Conservation (phyloP, 2,888 invertebrate species). For the Dicyrtoma fusca region DNA sequence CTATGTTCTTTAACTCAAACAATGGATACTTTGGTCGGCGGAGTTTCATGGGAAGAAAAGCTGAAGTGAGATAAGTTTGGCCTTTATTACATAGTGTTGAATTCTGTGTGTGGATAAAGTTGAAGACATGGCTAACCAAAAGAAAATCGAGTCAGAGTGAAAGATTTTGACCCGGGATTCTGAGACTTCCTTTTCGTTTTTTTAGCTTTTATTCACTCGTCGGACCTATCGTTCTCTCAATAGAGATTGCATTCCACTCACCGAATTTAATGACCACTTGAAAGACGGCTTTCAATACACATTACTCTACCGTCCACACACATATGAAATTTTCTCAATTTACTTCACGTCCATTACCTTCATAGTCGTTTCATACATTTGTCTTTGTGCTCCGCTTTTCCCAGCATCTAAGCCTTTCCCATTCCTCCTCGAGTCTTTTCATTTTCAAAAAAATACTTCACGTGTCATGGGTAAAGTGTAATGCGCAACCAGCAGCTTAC, state of each 20-base stretch:
- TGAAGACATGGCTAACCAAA: not conserved
- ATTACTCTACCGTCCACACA: not conserved
- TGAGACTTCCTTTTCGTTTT: not conserved
- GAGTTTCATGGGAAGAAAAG: no score
- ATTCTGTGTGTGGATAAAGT: not conserved
- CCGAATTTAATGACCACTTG: slow-evolving; percentile 21
- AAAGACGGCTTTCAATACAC: slow-evolving; percentile 23
- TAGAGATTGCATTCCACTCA: slow-evolving; percentile 17
- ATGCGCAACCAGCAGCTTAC: no score
- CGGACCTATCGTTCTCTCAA: not conserved
- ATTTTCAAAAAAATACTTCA: no score
- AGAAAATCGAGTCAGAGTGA: not conserved
- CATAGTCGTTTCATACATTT: not conserved
- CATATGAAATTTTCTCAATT: slow-evolving; percentile 8
- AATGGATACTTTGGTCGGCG: no score
- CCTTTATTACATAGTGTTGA: not conserved
- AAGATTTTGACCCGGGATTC: slow-evolving; percentile 10
- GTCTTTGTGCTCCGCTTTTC: not conserved
- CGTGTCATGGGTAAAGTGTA: no score
- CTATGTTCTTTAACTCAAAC: no score
- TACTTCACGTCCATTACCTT: not conserved
- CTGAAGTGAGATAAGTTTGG: no score
- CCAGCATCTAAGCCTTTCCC: not conserved
- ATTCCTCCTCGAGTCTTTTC: no score
- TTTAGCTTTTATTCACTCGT: not conserved